Evolutionary conservation across 2,888 invertebrate genomes (phyloP).

Genomic region (Gonocerus acuteangulatus): DNA sequence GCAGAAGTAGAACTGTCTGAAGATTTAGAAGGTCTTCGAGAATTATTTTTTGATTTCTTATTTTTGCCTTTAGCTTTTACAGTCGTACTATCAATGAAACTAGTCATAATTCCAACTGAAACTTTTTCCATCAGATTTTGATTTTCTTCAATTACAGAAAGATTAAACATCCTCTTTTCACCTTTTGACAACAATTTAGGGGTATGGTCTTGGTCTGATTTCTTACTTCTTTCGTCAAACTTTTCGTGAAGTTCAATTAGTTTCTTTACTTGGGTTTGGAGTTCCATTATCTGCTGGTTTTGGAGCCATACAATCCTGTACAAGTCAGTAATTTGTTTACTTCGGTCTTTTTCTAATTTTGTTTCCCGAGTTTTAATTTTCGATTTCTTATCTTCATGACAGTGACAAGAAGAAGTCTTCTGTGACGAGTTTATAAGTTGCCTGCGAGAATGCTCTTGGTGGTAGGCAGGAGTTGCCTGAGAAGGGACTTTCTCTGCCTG

Average conservation of each 20-base stretch:
- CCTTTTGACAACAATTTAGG: constrained; percentile 8
- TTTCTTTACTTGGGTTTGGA: constrained; percentile 18
- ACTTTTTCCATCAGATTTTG: constrained; percentile 23
- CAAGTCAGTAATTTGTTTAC: constrained; percentile 21
- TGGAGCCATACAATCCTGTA: constrained; percentile 22
- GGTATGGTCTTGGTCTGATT: constrained; percentile 4
- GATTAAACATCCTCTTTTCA: constrained; percentile 19
- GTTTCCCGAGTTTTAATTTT: neutral
- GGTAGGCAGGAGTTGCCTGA: neutral
- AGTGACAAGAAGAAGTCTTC: constrained; percentile 1
- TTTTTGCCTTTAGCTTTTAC: neutral
- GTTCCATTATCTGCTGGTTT: constrained; percentile 12
- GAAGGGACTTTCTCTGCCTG: neutral
- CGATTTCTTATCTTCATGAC: neutral
- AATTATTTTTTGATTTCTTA: neutral
- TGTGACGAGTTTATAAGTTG: neutral
- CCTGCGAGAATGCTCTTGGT: neutral
- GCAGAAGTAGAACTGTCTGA: neutral
- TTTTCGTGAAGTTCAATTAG: constrained; percentile 2
- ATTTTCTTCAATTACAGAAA: constrained; percentile 15
- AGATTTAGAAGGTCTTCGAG: neutral
- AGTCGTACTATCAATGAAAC: constrained; percentile 23
- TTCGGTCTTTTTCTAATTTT: constrained; percentile 4
- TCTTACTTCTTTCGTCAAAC: neutral
- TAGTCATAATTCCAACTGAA: constrained; percentile 29